phyloP scores from a whole-genome alignment of 2,797 vertebrate species.

The Eulemur rubriventer region DNA sequence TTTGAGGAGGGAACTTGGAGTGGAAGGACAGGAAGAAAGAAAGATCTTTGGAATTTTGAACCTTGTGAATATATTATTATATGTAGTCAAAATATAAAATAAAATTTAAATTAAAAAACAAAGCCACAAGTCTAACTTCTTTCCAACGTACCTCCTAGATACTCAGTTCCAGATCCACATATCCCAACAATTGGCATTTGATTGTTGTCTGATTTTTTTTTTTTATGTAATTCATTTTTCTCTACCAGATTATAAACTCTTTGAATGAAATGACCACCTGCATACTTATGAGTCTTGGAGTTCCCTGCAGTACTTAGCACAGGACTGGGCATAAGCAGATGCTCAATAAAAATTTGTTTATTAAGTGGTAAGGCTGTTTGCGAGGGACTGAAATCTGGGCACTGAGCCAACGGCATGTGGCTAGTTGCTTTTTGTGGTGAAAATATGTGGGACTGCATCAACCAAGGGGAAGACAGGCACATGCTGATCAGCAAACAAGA shows the following conservation, averaged over 20 bases:
- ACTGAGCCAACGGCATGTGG: not conserved
- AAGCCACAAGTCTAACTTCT: not conserved
- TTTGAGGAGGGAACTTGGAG: not conserved
- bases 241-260: not conserved
- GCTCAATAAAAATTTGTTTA: not conserved
- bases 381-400: not conserved
- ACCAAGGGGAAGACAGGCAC: not conserved
- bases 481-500: not conserved
- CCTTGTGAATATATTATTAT: not conserved
- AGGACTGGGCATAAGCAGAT: not conserved
- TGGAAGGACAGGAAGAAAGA: not conserved
- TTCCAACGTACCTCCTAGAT: not conserved
- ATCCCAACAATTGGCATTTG: not conserved
- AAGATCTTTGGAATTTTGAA: not conserved
- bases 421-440: not conserved
- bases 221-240: not conserved
- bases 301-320: not conserved
- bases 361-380: not conserved
- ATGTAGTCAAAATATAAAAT: not conserved
- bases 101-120: not conserved
- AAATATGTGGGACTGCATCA: not conserved
- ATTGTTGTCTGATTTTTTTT: not conserved
- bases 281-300: not conserved
- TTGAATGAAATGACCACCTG: not conserved
- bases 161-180: not conserved